Conservation (phyloP, 2,888 invertebrate genomes). For the Acanthoscelides obtectus region DNA sequence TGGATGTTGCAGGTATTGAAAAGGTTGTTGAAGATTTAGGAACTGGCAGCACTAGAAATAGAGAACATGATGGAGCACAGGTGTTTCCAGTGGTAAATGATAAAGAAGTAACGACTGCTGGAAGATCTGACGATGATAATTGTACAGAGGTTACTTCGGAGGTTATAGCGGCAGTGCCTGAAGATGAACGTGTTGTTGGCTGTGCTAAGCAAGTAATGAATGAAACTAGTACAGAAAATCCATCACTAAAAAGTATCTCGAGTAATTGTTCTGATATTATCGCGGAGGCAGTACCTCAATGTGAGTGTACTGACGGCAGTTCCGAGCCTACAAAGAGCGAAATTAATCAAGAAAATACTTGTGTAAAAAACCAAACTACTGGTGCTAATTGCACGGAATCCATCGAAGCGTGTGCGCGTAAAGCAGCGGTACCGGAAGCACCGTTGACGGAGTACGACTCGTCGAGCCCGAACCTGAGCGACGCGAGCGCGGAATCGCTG, state of each 20-base stretch:
- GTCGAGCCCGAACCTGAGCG: slow-evolving; percentile 40
- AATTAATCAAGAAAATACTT: neutral
- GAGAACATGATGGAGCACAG: too few species aligned
- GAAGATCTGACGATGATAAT: too few species aligned
- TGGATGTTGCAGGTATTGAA: too few species aligned
- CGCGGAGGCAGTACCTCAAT: neutral
- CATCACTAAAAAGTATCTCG: neutral
- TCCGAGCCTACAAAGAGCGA: neutral
- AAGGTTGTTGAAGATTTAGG: too few species aligned
- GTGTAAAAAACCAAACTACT: neutral
- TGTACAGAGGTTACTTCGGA: too few species aligned
- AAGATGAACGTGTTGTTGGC: too few species aligned
- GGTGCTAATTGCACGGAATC: neutral
- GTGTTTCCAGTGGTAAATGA: too few species aligned
- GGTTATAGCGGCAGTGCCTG: too few species aligned
- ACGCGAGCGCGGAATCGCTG: slow-evolving; percentile 41
- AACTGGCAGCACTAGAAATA: too few species aligned
- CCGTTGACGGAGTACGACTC: slow-evolving; percentile 25
- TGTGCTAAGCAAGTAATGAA: neutral
- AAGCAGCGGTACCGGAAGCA: neutral
- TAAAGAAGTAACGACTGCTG: too few species aligned
- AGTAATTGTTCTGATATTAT: too few species aligned
- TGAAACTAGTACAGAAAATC: neutral
- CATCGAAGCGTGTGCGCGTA: neutral
- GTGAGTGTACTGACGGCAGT: neutral